Evolutionary conservation across 2,113 vertebrate genomes (phyloP).

Genomic region (Cryptoleucopteryx plumbea): DNA sequence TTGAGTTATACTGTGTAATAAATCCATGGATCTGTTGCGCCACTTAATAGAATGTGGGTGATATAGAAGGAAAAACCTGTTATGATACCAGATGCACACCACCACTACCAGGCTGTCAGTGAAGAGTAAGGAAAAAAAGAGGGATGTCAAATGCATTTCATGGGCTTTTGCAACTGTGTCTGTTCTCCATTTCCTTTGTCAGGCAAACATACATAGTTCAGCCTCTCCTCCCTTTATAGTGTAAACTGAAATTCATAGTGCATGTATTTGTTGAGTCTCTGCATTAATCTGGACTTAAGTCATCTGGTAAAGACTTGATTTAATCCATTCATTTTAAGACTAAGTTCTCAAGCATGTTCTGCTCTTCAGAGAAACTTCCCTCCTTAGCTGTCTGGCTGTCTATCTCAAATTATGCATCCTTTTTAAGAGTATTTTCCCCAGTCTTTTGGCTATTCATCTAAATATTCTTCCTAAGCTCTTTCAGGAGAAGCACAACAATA

Average conservation of each 20-base stretch:
- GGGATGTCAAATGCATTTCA: not conserved
- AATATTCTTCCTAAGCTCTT: slow-evolving; percentile 41
- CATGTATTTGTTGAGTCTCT: not conserved
- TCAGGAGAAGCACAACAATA: slow-evolving; percentile 27
- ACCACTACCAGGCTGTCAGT: not conserved
- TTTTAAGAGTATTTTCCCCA: not conserved
- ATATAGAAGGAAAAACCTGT: not conserved
- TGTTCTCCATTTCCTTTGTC: not conserved
- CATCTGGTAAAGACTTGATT: not conserved
- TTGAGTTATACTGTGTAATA: not conserved
- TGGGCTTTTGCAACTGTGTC: not conserved
- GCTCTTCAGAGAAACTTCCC: not conserved
- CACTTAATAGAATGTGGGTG: not conserved
- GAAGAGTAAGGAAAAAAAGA: not conserved
- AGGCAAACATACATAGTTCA: not conserved
- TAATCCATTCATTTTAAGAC: not conserved
- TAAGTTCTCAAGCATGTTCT: not conserved
- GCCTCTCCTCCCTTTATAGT: not conserved
- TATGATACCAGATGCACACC: not conserved
- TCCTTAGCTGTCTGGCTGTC: not conserved
- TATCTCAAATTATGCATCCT: not conserved
- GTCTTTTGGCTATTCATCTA: not conserved
- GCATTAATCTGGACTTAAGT: not conserved
- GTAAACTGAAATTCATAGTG: not conserved
- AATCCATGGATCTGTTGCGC: not conserved